A percentile compares a stretch with the other conserved stretches of the same genome.
phyloP scores from a whole-genome alignment of 2,888 invertebrate species.

The Achlya flavicornis region DNA sequence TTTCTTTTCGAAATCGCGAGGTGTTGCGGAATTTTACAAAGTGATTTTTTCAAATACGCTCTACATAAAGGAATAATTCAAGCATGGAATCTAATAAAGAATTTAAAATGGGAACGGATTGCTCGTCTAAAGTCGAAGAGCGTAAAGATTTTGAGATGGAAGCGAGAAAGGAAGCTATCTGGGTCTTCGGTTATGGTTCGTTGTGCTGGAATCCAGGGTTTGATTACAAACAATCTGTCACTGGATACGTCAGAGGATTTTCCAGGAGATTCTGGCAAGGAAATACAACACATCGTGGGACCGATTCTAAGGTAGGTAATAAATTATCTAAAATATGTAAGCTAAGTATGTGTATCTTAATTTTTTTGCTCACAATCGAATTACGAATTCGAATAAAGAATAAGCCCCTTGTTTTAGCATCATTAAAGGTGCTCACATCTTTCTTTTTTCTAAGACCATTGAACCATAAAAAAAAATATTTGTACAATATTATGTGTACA shows the following conservation, averaged over 20 bases:
- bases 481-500: not conserved
- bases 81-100: constrained; percentile 31
- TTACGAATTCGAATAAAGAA: no score
- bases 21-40: constrained; percentile 29
- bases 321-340: not conserved
- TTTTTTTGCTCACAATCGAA: no score
- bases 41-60: constrained; percentile 14
- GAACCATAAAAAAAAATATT: not conserved
- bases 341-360: no score
- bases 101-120: constrained; percentile 11
- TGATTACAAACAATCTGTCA: constrained; percentile 89
- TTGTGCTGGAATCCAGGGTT: constrained; percentile 98
- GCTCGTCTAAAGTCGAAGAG: constrained; percentile 8
- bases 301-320: constrained; percentile 85
- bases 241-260: constrained; percentile 93
- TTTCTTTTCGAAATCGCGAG: constrained; percentile 47
- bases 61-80: constrained; percentile 13
- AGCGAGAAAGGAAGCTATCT: constrained; percentile 82
- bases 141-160: constrained; percentile 9
- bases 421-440: no score
- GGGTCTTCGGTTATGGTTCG: constrained; percentile 98
- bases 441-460: not conserved
- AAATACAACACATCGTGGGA: constrained; percentile 91
- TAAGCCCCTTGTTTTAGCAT: no score
- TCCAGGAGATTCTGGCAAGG: constrained; percentile 96